Base-by-base conservation (phyloP, 1,140 invertebrate species). In the Leptoteleia sp. region DNA sequence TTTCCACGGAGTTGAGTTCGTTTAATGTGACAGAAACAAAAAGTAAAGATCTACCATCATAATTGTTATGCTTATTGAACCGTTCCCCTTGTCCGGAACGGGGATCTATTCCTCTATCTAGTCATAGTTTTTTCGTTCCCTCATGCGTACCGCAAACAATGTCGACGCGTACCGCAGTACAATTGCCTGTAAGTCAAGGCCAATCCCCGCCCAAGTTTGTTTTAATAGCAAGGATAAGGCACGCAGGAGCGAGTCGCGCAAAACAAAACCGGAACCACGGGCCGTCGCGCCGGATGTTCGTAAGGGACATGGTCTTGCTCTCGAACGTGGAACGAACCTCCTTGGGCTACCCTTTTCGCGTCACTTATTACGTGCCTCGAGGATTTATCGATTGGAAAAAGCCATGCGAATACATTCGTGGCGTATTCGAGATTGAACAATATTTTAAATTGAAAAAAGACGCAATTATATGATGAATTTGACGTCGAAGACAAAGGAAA, bases 181-280 rank as follows among this genome's bases (percentile, higher is more conserved):
- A 61, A 68, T 48, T 59, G 45, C 27, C 50, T 59, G 43, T 17
- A 38, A 62, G 64, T 68, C 68, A 76, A 80, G 78, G 78, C 50
- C 78, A 50, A 13, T 50, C 55, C 47, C 38, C 70, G 65, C 37
- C 37, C 47, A 33, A 50, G 29, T 54, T 57, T 40, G 59, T 47
- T 55, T 62, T 47, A 67, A 73, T 68, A 17, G 47, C 35, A 61
- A 40, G 62, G 35, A 70, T 70, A 73, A 48, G 40, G 12, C 42
- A 13, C 17, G 70, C 50, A 61, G 9, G 31, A 61, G 55, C 61
- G 13, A 50, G 15, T 9, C 59, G 17, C 7, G 64, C 19, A 67
- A 47, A 84, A 84, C 77, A 81, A 82, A 85, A 81, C 82, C 83
- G 85, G 86, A 87, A 87, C 72, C 55, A 85, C 80, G 84, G 83